Evolutionary conservation across 2,888 invertebrate genomes (phyloP).

Genomic region (Cheilosia soror): DNA sequence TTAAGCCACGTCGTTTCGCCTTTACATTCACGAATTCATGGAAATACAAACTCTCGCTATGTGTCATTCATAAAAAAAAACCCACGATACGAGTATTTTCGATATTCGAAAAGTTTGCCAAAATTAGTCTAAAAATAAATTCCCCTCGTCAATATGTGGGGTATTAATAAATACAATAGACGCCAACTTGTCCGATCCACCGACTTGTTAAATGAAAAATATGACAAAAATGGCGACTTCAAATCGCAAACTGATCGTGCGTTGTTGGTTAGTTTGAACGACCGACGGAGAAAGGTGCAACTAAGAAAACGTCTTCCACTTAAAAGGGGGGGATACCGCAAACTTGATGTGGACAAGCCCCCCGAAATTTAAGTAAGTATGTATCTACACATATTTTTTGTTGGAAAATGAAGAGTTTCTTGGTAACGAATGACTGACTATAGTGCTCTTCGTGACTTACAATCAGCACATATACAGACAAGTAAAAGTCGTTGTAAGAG

Average conservation of each 20-base stretch:
- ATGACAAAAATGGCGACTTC: background rate
- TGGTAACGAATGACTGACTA: background rate
- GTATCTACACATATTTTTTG: background rate
- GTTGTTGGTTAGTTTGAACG: background rate
- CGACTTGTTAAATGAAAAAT: constrained; percentile 6
- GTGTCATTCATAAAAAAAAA: constrained; percentile 26
- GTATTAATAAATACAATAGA: constrained; percentile 7
- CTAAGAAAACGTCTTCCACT: background rate
- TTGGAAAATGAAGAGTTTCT: constrained; percentile 15
- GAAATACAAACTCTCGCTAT: constrained; percentile 33
- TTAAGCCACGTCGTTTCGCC: constrained; percentile 18
- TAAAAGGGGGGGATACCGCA: background rate
- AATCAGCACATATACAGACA: background rate
- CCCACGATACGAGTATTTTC: background rate
- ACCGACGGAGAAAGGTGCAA: constrained; percentile 12
- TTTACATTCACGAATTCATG: constrained; percentile 30
- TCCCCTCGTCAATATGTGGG: constrained; percentile 3
- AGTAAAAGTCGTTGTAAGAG: constrained; percentile 12
- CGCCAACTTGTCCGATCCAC: constrained; percentile 8
- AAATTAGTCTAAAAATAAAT: constrained; percentile 35
- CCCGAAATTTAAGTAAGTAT: constrained; percentile 3
- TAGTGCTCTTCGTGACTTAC: background rate
- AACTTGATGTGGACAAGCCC: constrained; percentile 26
- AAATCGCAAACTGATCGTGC: background rate
- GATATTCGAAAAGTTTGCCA: constrained; percentile 31